Evolutionary conservation across 2,888 invertebrate genomes (phyloP), one percentile per base, ranked within the genome.

Genomic region (Caenorhabditis sp.): DNA sequence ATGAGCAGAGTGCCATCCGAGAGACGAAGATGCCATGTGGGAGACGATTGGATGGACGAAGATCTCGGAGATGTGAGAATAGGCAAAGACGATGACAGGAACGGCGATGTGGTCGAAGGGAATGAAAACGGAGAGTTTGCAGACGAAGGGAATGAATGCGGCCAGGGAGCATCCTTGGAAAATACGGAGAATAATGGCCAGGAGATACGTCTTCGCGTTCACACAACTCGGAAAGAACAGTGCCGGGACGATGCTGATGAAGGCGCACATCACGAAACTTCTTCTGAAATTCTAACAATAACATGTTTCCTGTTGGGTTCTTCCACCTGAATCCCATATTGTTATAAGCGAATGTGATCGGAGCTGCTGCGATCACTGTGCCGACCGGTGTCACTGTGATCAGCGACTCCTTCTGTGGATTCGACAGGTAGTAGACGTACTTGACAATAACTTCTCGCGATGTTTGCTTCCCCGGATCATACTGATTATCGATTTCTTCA

Each of bases 1-100:
- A 50, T 87, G 87, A 15, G 83, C 83, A 13, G 83, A 80, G 44
- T 87, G 87, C 87, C 87, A 87, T 32, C 87, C 87, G 15, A 87
- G 68, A 18, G 77, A 67, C 1, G 85, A 82, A 47, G 58, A 44
- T 6, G 82, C 70, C 53, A 82, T 72, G 32, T 79, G 69, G 4
- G 81, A 67, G 2, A 82, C 64, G 4, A 81, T 70, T 18, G 82
- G 82, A 67, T 76, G 82, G 32, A 80, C 68, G 35, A 86, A 72
- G 9, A 83, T 80, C 50, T 83, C 85, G 4, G 85, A 83, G 40
- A 85, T 68, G 64, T 85, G 85, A 8, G 81, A 56, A 28, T 83
- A 85, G 9, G 85, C 85, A 35, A 85, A 85, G 13, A 72, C 83
- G 26, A 85, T 83, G 3, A 82, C 51, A 1, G 85, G 85, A 11